These are phyloP conservation scores for Tetrao urogallus DNA, from an alignment of 2,113 vertebrate genomes.

Conservation along the genomic window DNA sequence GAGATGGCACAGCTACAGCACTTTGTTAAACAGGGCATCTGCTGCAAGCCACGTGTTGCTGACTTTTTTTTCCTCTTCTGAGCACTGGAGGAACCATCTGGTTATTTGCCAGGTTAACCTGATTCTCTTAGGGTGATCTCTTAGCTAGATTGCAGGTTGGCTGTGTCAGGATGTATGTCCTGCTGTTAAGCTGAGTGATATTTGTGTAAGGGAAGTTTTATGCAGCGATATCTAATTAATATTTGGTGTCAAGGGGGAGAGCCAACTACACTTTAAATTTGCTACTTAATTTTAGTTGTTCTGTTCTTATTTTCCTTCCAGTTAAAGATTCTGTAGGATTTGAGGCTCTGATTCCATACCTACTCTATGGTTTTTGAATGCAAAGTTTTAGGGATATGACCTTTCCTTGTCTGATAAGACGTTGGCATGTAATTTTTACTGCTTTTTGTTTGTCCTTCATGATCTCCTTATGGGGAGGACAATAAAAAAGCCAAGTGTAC, in stretches of 20 bases:
- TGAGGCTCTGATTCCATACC: neutral
- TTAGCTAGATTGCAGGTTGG: constrained; percentile 2
- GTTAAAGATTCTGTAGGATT: neutral
- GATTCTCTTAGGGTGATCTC: neutral
- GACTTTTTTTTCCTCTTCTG: too few species aligned
- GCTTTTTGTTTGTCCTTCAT: neutral
- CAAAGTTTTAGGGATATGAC: neutral
- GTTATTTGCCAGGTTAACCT: constrained; percentile 19
- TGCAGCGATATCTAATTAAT: neutral
- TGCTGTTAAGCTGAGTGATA: neutral
- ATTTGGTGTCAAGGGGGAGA: neutral
- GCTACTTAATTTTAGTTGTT: neutral
- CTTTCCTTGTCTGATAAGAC: neutral
- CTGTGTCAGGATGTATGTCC: neutral
- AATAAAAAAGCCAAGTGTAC: neutral
- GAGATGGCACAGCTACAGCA: neutral
- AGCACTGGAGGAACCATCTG: constrained; percentile 7
- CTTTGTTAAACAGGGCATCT: neutral
- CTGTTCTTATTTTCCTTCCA: neutral
- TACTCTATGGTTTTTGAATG: neutral
- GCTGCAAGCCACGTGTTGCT: neutral
- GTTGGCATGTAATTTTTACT: neutral
- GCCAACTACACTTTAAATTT: neutral
- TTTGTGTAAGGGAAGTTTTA: neutral
- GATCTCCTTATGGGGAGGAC: neutral